Conservation (phyloP, 2,797 vertebrate species). For the Poecilia wingei region DNA sequence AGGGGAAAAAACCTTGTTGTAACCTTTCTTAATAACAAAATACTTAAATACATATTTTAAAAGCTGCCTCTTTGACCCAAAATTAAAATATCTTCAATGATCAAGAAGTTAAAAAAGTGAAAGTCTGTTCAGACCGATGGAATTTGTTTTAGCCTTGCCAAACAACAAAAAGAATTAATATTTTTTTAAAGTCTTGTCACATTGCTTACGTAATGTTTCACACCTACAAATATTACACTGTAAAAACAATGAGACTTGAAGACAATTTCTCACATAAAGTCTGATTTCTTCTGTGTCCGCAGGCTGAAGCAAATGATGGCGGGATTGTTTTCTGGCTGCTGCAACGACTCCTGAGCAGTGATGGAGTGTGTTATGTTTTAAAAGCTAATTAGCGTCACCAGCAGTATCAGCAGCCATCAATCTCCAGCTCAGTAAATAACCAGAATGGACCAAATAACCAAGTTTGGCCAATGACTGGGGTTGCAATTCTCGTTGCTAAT, state of each 20-base stretch:
- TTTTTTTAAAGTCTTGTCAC: background rate
- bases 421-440: constrained; percentile 95
- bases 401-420: constrained; percentile 93
- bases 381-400: constrained; percentile 96
- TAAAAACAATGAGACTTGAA: background rate
- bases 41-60: background rate
- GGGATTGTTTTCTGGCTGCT: constrained; percentile 83
- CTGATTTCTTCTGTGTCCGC: constrained; percentile 35
- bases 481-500: constrained; percentile 93
- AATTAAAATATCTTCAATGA: background rate
- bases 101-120: background rate
- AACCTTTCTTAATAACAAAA: background rate
- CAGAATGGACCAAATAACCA: constrained; percentile 98
- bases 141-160: background rate
- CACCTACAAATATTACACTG: background rate
- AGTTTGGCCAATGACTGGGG: constrained; percentile 95
- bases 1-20: background rate
- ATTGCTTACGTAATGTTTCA: background rate
- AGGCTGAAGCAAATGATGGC: constrained; percentile 60
- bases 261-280: constrained; percentile 19
- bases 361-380: constrained; percentile 99
- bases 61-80: background rate
- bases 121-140: background rate
- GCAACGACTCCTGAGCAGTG: constrained; percentile 87
- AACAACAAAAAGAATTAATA: background rate